A percentile compares a stretch with the other conserved stretches of the same genome.
Evolutionary conservation across 2,113 vertebrate species (phyloP).

Genomic region (Larimichthys polyactis): DNA sequence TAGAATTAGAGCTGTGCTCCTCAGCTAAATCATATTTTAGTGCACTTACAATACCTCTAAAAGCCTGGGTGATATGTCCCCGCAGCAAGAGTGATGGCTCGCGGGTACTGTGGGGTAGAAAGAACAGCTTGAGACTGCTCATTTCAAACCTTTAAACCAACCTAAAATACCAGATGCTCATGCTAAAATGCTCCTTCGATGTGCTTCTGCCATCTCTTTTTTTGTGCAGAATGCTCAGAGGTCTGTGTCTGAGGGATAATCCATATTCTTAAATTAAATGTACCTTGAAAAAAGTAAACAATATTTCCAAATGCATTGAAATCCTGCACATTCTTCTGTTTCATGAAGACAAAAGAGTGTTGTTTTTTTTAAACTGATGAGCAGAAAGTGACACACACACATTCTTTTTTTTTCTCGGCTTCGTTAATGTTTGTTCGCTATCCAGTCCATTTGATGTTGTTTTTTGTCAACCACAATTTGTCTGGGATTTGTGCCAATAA

Average conservation of each 20-base stretch:
- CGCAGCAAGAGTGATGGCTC: constrained; percentile 45
- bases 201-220: constrained; percentile 39
- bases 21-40: constrained; percentile 72
- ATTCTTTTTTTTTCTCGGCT: neutral
- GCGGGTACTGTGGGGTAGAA: constrained; percentile 39
- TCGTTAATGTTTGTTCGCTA: constrained; percentile 6
- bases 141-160: constrained; percentile 68
- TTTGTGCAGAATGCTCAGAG: constrained; percentile 41
- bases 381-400: neutral
- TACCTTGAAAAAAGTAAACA: constrained; percentile 23
- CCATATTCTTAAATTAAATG: constrained; percentile 47
- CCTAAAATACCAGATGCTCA: constrained; percentile 59
- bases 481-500: constrained; percentile 40
- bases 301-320: constrained; percentile 26
- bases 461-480: constrained; percentile 28
- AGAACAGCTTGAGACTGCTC: constrained; percentile 66
- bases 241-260: constrained; percentile 37
- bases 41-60: constrained; percentile 74
- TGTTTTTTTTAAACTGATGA: constrained; percentile 8
- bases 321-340: constrained; percentile 9
- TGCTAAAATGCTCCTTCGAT: constrained; percentile 49
- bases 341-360: constrained; percentile 17
- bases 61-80: constrained; percentile 60
- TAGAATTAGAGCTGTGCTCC: constrained; percentile 61
- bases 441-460: constrained; percentile 1